phyloP scores from a whole-genome alignment of 2,113 vertebrate species.

The Anas platyrhynchos region DNA sequence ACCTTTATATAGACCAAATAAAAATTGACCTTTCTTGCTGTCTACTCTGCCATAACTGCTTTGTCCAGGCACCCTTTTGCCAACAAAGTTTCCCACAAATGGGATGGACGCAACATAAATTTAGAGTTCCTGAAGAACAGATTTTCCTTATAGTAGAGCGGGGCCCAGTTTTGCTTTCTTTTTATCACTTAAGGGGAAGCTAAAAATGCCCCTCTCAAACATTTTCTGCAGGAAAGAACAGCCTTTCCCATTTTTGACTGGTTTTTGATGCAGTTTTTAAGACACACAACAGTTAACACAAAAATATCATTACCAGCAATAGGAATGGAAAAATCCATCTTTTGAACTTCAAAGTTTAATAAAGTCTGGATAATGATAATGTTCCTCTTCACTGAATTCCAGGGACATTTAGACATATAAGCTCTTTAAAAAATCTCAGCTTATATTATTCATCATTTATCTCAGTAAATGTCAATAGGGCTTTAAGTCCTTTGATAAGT shows the following conservation, averaged over 20 bases:
- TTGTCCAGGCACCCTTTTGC: neutral
- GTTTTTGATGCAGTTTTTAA: neutral
- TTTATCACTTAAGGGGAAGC: neutral
- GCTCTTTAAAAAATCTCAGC: slow-evolving; percentile 34
- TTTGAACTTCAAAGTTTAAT: slow-evolving; percentile 11
- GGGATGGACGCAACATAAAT: neutral
- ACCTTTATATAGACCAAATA: neutral
- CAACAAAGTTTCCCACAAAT: neutral
- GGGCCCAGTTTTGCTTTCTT: neutral
- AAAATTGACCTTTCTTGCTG: neutral
- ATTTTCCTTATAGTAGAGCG: neutral
- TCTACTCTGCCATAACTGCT: neutral
- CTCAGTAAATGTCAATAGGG: slow-evolving; percentile 47
- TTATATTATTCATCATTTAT: slow-evolving; percentile 28
- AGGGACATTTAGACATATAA: slow-evolving; percentile 1
- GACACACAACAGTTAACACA: neutral
- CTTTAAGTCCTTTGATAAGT: slow-evolving; percentile 51
- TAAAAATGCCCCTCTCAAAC: neutral
- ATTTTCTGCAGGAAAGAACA: neutral
- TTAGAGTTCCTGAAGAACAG: neutral
- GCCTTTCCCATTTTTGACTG: neutral
- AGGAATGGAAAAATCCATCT: neutral
- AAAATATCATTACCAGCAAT: neutral
- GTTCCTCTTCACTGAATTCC: slow-evolving; percentile 45
- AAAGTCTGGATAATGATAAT: slow-evolving; percentile 7